Conservation (phyloP, 2,888 invertebrate genomes). For the Mycalesis mineus region DNA sequence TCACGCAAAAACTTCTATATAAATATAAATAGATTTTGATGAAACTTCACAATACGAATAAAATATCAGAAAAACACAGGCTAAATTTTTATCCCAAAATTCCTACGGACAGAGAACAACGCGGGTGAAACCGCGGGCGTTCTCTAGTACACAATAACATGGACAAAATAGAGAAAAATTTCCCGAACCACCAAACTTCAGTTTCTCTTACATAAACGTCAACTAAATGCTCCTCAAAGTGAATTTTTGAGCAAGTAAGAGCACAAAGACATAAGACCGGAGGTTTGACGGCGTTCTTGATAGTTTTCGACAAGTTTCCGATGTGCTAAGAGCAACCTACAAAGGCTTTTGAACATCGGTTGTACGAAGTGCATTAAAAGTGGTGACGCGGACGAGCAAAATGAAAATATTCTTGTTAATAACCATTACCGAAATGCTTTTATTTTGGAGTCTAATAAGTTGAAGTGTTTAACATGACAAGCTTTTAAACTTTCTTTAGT, state of each 20-base stretch:
- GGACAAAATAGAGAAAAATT: too few relatives aligned
- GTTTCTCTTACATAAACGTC: neutral
- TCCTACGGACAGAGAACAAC: too few relatives aligned
- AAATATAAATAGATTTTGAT: too few relatives aligned
- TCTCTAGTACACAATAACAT: too few relatives aligned
- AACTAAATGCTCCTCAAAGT: slow-evolving; percentile 11
- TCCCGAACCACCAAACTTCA: neutral
- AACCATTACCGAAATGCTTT: too few relatives aligned
- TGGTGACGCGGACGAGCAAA: slow-evolving; percentile 1
- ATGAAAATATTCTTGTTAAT: neutral
- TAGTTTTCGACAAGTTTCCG: slow-evolving; percentile 28
- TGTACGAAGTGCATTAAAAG: slow-evolving; percentile 26
- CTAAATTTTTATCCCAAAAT: too few relatives aligned
- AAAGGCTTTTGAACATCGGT: slow-evolving; percentile 26
- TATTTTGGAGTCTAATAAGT: neutral
- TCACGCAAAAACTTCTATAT: too few relatives aligned
- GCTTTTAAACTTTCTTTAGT: too few relatives aligned
- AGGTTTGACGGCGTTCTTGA: slow-evolving; percentile 19
- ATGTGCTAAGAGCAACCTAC: slow-evolving; percentile 22
- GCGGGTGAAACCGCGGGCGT: too few relatives aligned
- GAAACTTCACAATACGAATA: too few relatives aligned
- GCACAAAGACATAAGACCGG: slow-evolving; percentile 18
- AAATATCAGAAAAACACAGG: too few relatives aligned
- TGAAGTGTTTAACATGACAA: neutral
- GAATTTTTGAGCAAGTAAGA: slow-evolving; percentile 21